Base-by-base conservation (phyloP, 2,888 invertebrate genomes). In the Mythimna pallens region DNA sequence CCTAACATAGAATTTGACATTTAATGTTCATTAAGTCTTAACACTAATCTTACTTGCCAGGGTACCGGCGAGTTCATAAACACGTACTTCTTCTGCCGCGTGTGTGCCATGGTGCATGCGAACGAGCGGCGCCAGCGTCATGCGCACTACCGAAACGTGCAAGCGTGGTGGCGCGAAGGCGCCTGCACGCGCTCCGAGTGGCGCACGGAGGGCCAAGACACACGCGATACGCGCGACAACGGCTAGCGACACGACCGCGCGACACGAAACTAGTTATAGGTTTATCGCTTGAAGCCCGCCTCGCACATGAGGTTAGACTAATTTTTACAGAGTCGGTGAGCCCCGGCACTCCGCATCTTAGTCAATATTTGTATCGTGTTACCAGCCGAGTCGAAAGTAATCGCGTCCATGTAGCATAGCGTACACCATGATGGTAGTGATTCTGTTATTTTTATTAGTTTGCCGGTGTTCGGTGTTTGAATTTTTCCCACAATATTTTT, bases 41-140 rank as follows among this genome's bases (percentile, higher is more conserved):
- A 52, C n/a, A 20, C n/a, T n/a, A n/a, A 52, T 52, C 50, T 47
- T 47, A 17, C 12, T 52, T 47, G 0, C 14, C 64, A 99, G 96
- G 98, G 98, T 64, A 99, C 99, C 0, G 99, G 99, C 2, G 98
- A 99, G 92, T 99, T 99, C 92, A 98, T 99, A 88, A 99, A 99
- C 94, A 99, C 99, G 34, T 99, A 97, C 93, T 99, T 99, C 95
- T 99, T 99, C 97, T 99, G 99, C 92, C 97, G 99, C 57, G 96
- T 99, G 74, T 99, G 99, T 93, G 98, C 98, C 8, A 97, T 98
- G 97, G 94, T 98, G 81, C 98, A 98, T 93, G 98, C 98, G 73
- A 96, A 95, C 84, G 93, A 92, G 64, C 91, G 93, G 34, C 92
- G 94, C 3, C 96, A 96, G 66, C 92, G 94, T 62, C 89, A 87